Percentiles rank a stretch among this genome's conserved stretches.
phyloP scores from a whole-genome alignment of 1,140 invertebrate species.

The Pseudomyrmex gracilis region DNA sequence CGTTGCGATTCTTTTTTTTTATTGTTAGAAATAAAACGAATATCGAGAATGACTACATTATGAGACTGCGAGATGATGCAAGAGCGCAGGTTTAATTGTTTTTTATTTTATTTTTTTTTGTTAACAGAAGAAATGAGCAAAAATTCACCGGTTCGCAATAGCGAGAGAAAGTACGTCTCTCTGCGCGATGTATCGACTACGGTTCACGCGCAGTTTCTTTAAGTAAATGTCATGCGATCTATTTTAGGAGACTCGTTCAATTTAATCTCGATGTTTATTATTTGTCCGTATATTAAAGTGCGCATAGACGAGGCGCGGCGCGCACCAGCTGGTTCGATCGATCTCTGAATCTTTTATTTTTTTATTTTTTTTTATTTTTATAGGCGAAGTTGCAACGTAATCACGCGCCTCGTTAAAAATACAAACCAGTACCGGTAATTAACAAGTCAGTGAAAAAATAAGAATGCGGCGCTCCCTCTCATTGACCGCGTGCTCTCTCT shows the following conservation, averaged over 20 bases:
- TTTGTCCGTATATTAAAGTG: not conserved
- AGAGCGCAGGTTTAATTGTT: too few species aligned
- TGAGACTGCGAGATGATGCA: not conserved
- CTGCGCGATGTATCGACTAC: slow-evolving; percentile 3
- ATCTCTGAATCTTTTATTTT: slow-evolving; percentile 11
- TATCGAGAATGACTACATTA: not conserved
- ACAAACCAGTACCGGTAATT: slow-evolving; percentile 28
- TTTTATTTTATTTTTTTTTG: too few species aligned
- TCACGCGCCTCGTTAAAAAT: not conserved
- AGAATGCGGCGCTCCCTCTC: slow-evolving; percentile 18
- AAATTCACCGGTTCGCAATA: not conserved
- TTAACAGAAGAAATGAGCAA: too few species aligned
- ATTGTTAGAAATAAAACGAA: not conserved
- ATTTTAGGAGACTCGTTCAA: slow-evolving; percentile 34
- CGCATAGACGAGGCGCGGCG: not conserved
- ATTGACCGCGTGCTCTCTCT: not conserved
- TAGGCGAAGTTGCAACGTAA: slow-evolving; percentile 23
- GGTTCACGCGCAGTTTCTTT: not conserved
- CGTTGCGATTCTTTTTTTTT: not conserved
- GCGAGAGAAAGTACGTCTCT: slow-evolving; percentile 21
- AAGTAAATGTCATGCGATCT: slow-evolving; percentile 20
- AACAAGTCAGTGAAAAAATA: slow-evolving; percentile 24
- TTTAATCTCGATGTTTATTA: slow-evolving; percentile 41
- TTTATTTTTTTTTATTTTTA: not conserved
- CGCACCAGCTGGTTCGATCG: not conserved